A percentile compares a stretch with the other conserved stretches of the same genome.
phyloP scores from a whole-genome alignment of 1,140 invertebrate genomes.

The Apis cerana region DNA sequence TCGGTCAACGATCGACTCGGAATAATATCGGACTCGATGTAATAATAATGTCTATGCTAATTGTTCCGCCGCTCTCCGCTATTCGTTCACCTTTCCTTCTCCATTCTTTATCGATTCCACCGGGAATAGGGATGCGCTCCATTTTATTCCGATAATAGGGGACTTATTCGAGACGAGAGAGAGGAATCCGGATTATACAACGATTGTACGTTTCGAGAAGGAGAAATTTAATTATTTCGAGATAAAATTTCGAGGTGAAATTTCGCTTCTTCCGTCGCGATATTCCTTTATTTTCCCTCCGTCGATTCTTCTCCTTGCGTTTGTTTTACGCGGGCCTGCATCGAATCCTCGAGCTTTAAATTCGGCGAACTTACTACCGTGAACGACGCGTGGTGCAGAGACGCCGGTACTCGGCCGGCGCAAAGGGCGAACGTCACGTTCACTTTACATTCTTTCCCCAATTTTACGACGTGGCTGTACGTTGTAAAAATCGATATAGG shows the following conservation, averaged over 20 bases:
- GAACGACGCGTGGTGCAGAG: slow-evolving; percentile 30
- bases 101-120: not conserved
- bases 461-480: slow-evolving; percentile 54
- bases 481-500: slow-evolving; percentile 66
- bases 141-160: not conserved
- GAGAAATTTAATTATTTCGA: too few relatives aligned
- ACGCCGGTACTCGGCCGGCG: slow-evolving; percentile 6
- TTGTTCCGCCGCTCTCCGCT: not conserved
- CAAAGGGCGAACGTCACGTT: slow-evolving; percentile 50
- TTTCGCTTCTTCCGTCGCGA: too few relatives aligned
- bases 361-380: slow-evolving; percentile 51
- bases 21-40: slow-evolving; percentile 14
- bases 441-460: slow-evolving; percentile 58
- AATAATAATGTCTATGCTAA: slow-evolving; percentile 17
- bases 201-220: not conserved
- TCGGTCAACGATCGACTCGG: slow-evolving; percentile 37
- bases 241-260: too few relatives aligned
- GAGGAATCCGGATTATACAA: not conserved
- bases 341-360: slow-evolving; percentile 47
- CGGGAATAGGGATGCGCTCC: not conserved
- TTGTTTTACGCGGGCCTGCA: slow-evolving; percentile 36
- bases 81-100: not conserved
- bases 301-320: not conserved
- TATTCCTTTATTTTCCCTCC: too few relatives aligned
- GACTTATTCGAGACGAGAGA: not conserved